Evolutionary conservation across 2,888 invertebrate species (phyloP), one percentile per base, ranked within the genome.

Genomic region (Dugesia japonica): DNA sequence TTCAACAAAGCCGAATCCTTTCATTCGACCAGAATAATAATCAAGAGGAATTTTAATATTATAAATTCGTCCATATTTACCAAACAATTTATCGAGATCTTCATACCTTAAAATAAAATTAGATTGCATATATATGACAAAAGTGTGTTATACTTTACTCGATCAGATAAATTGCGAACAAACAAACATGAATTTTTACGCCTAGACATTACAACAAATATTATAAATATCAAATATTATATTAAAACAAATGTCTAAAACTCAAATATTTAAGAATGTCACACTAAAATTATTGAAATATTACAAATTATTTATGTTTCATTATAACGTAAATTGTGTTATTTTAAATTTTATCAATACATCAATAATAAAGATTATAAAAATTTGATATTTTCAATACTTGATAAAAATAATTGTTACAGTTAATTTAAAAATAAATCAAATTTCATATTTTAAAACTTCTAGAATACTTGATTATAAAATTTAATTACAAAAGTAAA

Each of bases 1-100:
- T 86, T 87, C 86, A 75, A 86, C 82, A 80, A 86, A 86, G 27
- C 86, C 85, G 83, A 86, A 86, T 72, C 86, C 86, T 71, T 75
- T 78, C 78, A 78, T 78, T 26, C 78, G 73, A 26, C 78, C 78
- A 7, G 84, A 86, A 81, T 84, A 85, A 81, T 86, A 86, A 81
- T 86, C 86, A 78, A 85, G 79, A 38, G 86, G 86, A 71, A 86
- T 82, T 80, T 86, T 86, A 28, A 86, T 86, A 82, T 86, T 86
- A 74, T 83, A 82, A 74, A 87, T 82, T 23, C 83, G 84, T 72
- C 86, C 86, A 81, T 86, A 87, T 81, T 86, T 86, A 75, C 83
- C 84, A 82, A 86, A 86, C 77, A 86, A 79, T 76, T 82, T 81
- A 77, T 85, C 81, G 79, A 87, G 79, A 78, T 86, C 86, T 79